Conservation (phyloP, 2,888 invertebrate genomes). For the Callosobruchus maculatus region DNA sequence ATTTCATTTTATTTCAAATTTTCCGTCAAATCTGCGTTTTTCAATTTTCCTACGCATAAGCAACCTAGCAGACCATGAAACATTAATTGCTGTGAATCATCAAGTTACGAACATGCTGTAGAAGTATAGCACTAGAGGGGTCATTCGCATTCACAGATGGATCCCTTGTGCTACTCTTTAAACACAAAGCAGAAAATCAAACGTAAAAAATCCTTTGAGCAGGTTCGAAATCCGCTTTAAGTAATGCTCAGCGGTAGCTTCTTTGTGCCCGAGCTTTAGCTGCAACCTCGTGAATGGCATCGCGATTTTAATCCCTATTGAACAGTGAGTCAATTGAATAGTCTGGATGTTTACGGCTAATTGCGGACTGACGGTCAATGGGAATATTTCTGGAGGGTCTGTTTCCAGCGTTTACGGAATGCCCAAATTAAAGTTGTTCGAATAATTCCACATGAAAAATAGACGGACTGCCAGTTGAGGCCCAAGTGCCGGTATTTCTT, state of each 20-base stretch:
- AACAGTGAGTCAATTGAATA: conserved; percentile 1
- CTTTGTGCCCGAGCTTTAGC: not conserved
- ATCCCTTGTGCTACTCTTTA: not conserved
- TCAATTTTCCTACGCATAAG: too few relatives aligned
- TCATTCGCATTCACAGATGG: not conserved
- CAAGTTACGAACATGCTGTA: too few relatives aligned
- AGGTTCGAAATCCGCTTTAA: not conserved
- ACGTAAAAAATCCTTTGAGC: not conserved
- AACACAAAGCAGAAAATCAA: not conserved
- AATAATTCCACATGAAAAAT: not conserved
- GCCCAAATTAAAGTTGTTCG: not conserved
- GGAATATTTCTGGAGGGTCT: not conserved
- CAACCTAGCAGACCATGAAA: too few relatives aligned
- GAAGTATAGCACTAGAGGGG: not conserved
- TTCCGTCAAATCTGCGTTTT: too few relatives aligned
- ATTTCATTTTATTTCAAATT: too few relatives aligned
- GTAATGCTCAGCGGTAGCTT: not conserved
- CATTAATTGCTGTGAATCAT: too few relatives aligned
- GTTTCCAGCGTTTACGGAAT: not conserved
- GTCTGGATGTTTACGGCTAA: not conserved
- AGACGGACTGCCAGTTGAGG: not conserved
- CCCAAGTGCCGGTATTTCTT: not conserved
- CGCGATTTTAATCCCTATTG: not conserved
- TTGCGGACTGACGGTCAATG: conserved; percentile 1
- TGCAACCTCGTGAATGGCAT: not conserved